Conservation (phyloP, 2,888 invertebrate species). For the Aplocera efformata region DNA sequence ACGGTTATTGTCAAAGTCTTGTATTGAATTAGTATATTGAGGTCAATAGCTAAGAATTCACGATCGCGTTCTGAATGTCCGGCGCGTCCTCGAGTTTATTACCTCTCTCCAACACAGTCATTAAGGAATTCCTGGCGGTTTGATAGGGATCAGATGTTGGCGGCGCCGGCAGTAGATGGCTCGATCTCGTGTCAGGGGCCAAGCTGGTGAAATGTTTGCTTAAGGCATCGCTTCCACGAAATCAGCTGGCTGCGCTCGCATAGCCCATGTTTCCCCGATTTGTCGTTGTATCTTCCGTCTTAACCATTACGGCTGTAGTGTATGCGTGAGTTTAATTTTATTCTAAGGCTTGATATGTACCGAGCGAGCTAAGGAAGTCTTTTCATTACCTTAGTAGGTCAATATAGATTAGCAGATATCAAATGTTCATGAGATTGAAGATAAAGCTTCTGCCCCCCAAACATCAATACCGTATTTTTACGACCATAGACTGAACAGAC, state of each 20-base stretch:
- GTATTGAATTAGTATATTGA: constrained; percentile 42
- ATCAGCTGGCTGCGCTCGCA: constrained; percentile 4
- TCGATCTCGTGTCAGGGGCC: constrained; percentile 35
- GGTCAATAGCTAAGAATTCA: constrained; percentile 38
- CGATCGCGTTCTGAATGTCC: constrained; percentile 1
- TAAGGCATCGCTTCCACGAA: constrained; percentile 21
- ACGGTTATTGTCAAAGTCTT: constrained; percentile 61
- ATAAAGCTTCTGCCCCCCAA: too few relatives aligned
- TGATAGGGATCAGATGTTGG: constrained; percentile 40
- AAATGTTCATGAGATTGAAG: too few relatives aligned
- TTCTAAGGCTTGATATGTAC: too few relatives aligned
- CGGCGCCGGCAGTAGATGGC: constrained; percentile 26
- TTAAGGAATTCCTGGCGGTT: constrained; percentile 45
- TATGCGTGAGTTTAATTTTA: too few relatives aligned
- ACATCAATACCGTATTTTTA: too few relatives aligned
- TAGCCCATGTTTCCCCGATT: constrained; percentile 20
- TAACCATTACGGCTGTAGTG: background rate
- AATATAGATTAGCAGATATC: too few relatives aligned
- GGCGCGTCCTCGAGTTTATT: too few relatives aligned
- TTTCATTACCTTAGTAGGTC: too few relatives aligned
- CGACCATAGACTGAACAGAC: too few relatives aligned
- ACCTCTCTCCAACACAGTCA: too few relatives aligned
- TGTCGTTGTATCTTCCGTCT: constrained; percentile 14
- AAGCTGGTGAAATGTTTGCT: constrained; percentile 14
- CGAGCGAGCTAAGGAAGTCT: too few relatives aligned